phyloP scores from a whole-genome alignment of 2,888 invertebrate genomes.

The Entomobrya multifasciata region DNA sequence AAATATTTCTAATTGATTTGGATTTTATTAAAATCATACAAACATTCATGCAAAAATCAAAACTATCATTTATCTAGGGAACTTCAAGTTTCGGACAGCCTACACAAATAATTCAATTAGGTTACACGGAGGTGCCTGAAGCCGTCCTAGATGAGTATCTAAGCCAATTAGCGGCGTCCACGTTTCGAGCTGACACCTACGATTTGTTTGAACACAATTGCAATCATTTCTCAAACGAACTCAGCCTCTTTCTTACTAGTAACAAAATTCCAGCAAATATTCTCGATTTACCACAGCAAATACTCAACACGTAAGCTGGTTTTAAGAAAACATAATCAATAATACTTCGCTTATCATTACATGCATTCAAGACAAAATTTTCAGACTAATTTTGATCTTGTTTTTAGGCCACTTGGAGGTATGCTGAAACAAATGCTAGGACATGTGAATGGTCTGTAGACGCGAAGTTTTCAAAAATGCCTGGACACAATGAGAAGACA shows the following conservation, averaged over 20 bases:
- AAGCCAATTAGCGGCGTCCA: constrained; percentile 87
- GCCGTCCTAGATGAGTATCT: constrained; percentile 91
- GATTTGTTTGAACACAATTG: constrained; percentile 93
- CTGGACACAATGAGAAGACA: too few relatives aligned
- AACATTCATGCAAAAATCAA: not conserved
- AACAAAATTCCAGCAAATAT: constrained; percentile 91
- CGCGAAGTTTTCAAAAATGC: not conserved
- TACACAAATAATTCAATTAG: constrained; percentile 87
- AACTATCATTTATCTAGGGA: constrained; percentile 84
- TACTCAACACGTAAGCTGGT: constrained; percentile 85
- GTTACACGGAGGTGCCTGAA: constrained; percentile 91
- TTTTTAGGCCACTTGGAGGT: not conserved
- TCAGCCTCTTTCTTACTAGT: constrained; percentile 92
- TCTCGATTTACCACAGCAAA: constrained; percentile 89
- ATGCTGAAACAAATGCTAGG: constrained; percentile 2
- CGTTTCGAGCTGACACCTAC: constrained; percentile 88
- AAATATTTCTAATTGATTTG: not conserved
- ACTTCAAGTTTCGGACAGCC: constrained; percentile 91
- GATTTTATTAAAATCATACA: too few relatives aligned
- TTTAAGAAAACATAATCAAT: not conserved
- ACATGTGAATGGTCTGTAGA: not conserved
- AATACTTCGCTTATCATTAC: not conserved
- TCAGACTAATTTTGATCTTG: not conserved
- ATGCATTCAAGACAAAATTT: not conserved
- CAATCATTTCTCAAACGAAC: constrained; percentile 93